Evolutionary conservation across 2,113 vertebrate species (phyloP), one percentile per base, ranked within the genome.

Genomic region (Typhlomys cinereus): DNA sequence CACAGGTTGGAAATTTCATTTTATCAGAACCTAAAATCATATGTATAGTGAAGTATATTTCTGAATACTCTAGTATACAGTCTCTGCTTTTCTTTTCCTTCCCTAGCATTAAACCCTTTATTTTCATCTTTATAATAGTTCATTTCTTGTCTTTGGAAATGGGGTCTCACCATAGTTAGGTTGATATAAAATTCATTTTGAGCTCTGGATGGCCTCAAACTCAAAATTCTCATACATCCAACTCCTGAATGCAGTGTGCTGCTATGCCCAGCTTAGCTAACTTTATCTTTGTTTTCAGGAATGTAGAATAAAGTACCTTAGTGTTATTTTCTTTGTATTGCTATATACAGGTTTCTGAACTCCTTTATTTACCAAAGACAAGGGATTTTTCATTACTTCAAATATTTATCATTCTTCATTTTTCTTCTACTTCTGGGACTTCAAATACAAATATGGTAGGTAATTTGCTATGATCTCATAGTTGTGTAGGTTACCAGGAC

Each of bases 11-110:
- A 94, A 88, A 89, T 59, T n/a, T 48, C n/a, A 86, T 61, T 86
- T 89, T 92, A 76, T 91, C 41, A 85, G n/a, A 70, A 81, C 25
- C 62, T 70, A 54, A 88, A 84, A 85, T 80, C 5, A 18, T 91
- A 44, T 12, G 5, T 66, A 81, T 82, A 54, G 70, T 7, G 1
- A 13, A 66, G 17, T 71, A 0, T 85, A 52, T 85, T 75, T 66
- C 57, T 89, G 23, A 9, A 67, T 92, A 82, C 48, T 89, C 14
- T 21, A 79, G 15, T 73, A 54, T 69, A 66, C 15, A 62, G 83
- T 83, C 67, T 91, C 36, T 62, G 27, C 39, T 67, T 86, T 7
- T 93, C 12, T 85, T 9, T 80, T 78, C 11, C 46, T 91, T 81
- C n/a, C n/a, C 57, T 85, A 67, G 27, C n/a, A 79, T 23, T 92